Evolutionary conservation across 2,113 vertebrate species (phyloP).

Genomic region (Microtus richardsoni): DNA sequence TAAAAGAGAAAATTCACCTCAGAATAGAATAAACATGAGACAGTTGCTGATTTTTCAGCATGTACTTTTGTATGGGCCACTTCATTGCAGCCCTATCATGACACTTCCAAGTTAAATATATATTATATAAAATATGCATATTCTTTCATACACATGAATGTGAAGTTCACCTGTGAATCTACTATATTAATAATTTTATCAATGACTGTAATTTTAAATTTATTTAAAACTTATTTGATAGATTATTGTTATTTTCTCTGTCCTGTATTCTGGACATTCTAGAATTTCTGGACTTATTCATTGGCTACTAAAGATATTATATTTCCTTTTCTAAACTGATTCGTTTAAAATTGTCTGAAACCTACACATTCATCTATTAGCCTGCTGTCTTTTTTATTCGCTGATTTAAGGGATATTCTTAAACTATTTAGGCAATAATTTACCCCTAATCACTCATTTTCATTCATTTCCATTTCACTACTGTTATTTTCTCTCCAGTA

Average conservation of each 20-base stretch:
- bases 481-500: neutral
- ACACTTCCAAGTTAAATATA: too few species aligned
- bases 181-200: neutral
- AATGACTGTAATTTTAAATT: neutral
- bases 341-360: neutral
- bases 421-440: neutral
- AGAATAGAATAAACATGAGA: too few species aligned
- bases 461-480: neutral
- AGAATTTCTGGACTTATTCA: neutral
- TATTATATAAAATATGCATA: too few species aligned
- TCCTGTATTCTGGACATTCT: neutral
- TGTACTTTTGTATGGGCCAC: too few species aligned
- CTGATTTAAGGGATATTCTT: neutral
- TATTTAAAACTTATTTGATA: neutral
- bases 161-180: neutral
- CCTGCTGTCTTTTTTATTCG: neutral
- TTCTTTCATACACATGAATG: neutral
- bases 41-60: too few species aligned
- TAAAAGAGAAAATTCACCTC: too few species aligned
- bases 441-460: neutral
- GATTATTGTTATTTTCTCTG: neutral
- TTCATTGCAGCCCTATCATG: too few species aligned
- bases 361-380: neutral
- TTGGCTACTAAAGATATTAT: neutral
- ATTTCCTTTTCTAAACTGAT: neutral